Conservation (phyloP, 2,888 invertebrate genomes). For the Zaprionus lineosus region DNA sequence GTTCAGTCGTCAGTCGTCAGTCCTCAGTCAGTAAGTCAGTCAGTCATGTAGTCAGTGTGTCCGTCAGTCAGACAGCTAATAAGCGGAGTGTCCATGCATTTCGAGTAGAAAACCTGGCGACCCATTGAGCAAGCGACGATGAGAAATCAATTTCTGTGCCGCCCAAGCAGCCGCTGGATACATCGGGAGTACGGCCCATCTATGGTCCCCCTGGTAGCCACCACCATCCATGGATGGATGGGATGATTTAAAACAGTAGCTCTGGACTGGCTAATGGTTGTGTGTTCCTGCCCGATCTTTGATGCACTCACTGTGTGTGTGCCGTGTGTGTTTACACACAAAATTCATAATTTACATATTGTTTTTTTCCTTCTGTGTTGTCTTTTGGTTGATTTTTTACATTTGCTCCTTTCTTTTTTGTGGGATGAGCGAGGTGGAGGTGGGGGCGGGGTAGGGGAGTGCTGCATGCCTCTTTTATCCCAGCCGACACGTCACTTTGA, state of each 20-base stretch:
- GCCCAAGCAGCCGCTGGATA: constrained; percentile 68
- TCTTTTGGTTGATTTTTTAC: constrained; percentile 69
- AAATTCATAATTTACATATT: constrained; percentile 75
- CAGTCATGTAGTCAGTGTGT: no score
- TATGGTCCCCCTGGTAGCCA: no score
- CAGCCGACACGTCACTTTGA: constrained; percentile 56
- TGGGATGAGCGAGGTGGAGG: not conserved
- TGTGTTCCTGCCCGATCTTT: constrained; percentile 50
- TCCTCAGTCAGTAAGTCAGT: no score
- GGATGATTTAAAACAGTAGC: constrained; percentile 73
- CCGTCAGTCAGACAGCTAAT: no score
- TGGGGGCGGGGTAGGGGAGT: not conserved
- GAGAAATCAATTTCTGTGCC: constrained; percentile 72
- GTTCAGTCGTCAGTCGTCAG: no score
- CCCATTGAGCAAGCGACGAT: constrained; percentile 63
- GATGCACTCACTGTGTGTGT: constrained; percentile 71
- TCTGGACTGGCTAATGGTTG: constrained; percentile 66
- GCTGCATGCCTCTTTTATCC: constrained; percentile 58
- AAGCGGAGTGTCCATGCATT: constrained; percentile 61
- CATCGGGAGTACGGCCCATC: no score
- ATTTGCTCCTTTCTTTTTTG: constrained; percentile 58
- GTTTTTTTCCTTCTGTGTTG: constrained; percentile 46
- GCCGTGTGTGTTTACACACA: constrained; percentile 63
- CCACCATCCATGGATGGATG: not conserved
- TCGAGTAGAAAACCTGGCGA: constrained; percentile 48